Percentiles rank a stretch among this genome's conserved stretches.
Conservation (phyloP, 2,113 vertebrate genomes). For the Caranx ignobilis region DNA sequence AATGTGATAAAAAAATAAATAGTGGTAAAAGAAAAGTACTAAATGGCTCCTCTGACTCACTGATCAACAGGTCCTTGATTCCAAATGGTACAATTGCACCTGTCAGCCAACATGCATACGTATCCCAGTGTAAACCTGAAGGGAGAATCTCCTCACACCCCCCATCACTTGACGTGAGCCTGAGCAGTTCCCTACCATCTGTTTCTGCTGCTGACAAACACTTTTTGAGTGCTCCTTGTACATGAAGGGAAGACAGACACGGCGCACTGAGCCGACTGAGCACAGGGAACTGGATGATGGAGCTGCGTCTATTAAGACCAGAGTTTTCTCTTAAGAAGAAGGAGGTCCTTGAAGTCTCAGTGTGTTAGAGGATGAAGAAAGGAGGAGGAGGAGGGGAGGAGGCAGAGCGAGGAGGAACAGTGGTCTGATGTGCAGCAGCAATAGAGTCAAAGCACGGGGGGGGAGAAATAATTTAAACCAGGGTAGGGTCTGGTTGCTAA, state of each 20-base stretch:
- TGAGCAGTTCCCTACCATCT: constrained; percentile 36
- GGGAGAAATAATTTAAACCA: constrained; percentile 52
- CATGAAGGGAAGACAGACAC: not conserved
- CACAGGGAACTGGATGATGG: constrained; percentile 26
- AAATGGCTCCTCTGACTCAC: constrained; percentile 2
- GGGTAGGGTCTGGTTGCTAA: constrained; percentile 36
- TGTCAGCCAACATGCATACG: constrained; percentile 34
- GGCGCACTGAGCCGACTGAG: not conserved
- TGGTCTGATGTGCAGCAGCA: constrained; percentile 10
- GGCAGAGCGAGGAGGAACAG: not conserved
- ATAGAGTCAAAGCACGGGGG: constrained; percentile 17
- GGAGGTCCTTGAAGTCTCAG: constrained; percentile 35
- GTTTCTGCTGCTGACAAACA: constrained; percentile 52
- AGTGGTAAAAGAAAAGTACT: not conserved
- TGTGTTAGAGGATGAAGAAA: not conserved
- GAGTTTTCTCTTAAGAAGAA: constrained; percentile 30
- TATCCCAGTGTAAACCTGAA: constrained; percentile 6
- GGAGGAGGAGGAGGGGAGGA: not conserved
- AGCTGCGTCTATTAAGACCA: constrained; percentile 45
- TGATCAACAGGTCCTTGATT: constrained; percentile 47
- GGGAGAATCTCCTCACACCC: constrained; percentile 38
- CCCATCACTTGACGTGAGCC: constrained; percentile 46
- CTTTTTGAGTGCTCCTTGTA: constrained; percentile 21
- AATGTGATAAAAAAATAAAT: not conserved
- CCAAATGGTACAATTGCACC: constrained; percentile 49